These are phyloP conservation scores for Cybosia mesomella DNA, from an alignment of 2,888 invertebrate genomes.

Conservation along the genomic window DNA sequence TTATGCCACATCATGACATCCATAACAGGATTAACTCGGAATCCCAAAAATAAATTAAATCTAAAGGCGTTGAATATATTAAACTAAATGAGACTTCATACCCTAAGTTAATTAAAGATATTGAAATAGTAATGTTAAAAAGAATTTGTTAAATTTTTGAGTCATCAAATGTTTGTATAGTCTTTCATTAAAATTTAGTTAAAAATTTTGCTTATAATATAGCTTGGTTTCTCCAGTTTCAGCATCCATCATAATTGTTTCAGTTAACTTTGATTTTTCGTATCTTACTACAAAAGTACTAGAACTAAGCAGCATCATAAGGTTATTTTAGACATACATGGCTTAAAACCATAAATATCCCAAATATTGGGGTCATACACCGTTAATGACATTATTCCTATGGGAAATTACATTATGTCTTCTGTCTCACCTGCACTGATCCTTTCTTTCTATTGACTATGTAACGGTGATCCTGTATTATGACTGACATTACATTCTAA, in stretches of 20 bases:
- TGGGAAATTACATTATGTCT: conserved; percentile 69
- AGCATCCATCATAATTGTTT: background rate
- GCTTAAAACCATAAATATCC: conserved; percentile 51
- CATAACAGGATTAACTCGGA: background rate
- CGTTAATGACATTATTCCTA: conserved; percentile 53
- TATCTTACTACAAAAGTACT: background rate
- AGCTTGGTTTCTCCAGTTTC: no score
- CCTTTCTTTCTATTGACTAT: conserved; percentile 35
- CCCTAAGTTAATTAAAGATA: background rate
- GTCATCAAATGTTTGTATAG: no score
- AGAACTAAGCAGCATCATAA: background rate
- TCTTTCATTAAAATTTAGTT: background rate
- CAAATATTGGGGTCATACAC: conserved; percentile 66
- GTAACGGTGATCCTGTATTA: conserved; percentile 18
- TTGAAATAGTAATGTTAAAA: no score
- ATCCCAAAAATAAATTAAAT: background rate
- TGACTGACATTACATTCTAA: conserved; percentile 8
- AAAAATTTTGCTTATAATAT: background rate
- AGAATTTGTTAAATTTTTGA: background rate
- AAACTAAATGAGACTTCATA: background rate
- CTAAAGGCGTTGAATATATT: background rate
- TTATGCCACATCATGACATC: background rate
- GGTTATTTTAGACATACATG: background rate
- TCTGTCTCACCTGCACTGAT: conserved; percentile 38
- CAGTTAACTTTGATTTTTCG: background rate